Base-by-base conservation (phyloP, 2,888 invertebrate genomes). In the Euproctis similis region DNA sequence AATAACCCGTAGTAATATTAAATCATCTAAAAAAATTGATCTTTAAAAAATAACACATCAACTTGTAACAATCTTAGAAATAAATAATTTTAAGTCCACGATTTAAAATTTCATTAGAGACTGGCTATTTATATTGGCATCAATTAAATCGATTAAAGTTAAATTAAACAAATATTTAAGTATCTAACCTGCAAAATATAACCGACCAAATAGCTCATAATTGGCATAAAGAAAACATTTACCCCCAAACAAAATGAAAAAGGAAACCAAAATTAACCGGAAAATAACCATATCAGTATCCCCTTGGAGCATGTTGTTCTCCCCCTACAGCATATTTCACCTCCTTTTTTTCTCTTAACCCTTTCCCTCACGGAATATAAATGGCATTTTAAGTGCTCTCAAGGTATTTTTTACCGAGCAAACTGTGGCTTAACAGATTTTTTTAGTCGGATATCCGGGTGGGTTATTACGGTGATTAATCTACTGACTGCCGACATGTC, bases 381-480 rank as follows among this genome's bases (percentile, higher is more conserved):
- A 71, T 66, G 58, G 55, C 59, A 58, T 62, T 70, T 69, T 70
- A 74, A 71, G 64, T 65, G 64, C 30, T 51, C 56, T 56, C 35
- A 46, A 43, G 52, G 48, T 46, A 56, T 64, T 71, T 73, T 72
- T 71, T 54, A 35, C 49, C 52, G 54, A 42, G 41, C 30, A 42
- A 36, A 39, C 32, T 50, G 54, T 36, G 57, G 65, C 39, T 59
- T 64, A 73, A 70, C 73, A 73, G 70, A 71, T 74, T 75, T 72
- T 72, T 66, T 60, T 27, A 24, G 43, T 59, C 59, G 60, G 59
- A 56, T 43, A 54, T 58, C 58, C 60, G 53, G 47, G 32, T 23
- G 45, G 53, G 49, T 50, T 59, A 62, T 61, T 54, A 54, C 50
- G 42, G 55, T 59, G 66, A 67, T 69, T 69, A 69, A 69, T 68